Base-by-base conservation (phyloP, 2,888 invertebrate species). In the Pseudoips prasinana region DNA sequence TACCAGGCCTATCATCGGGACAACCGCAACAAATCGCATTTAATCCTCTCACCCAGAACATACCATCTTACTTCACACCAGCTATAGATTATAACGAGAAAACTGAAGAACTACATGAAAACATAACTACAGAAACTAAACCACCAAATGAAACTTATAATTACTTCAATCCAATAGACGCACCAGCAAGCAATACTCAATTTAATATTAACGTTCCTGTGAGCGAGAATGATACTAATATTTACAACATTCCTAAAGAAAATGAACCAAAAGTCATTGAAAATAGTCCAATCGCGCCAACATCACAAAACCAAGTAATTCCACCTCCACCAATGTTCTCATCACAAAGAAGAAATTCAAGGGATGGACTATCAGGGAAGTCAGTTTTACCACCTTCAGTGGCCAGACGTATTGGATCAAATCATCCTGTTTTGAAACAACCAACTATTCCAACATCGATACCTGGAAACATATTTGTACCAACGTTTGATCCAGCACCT, bases 1-100 rank as follows among this genome's bases (percentile, higher is more conserved):
- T 94, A 57, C 95, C 95, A 0, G 95, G 95, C 0, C 68, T 95
- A 2, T 77, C 93, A 10, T 75, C 94, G 4, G 73, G 75, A 1
- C 77, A 77, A 2, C 45, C 62, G 1, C 49, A 59, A 38, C 39
- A 51, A 39, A 38, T 58, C 10, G 29, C 51, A 44, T 40, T 43
- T 5, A 56, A 50, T 10, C 49, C 58, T 0, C 8, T 48, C 0
- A 40, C 39, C 3, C 47, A 53, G 25, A 55, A 51, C 22, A 35
- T 48, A 8, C 58, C 60, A 9, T 41, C 50, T 2, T 54, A 54
- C 27, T 65, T 65, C 11, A 45, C 45, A 25, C 59, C 66, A 6
- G 37, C 32, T 11, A 33, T 18, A 1, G 43, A 39, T 3, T 43
- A 43, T 2, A 42, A 36, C 7, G 14, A 14, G n/a, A n/a, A n/a